These are phyloP conservation scores for Maniola hyperantus DNA, from an alignment of 2,888 invertebrate species.

Conservation along the genomic window DNA sequence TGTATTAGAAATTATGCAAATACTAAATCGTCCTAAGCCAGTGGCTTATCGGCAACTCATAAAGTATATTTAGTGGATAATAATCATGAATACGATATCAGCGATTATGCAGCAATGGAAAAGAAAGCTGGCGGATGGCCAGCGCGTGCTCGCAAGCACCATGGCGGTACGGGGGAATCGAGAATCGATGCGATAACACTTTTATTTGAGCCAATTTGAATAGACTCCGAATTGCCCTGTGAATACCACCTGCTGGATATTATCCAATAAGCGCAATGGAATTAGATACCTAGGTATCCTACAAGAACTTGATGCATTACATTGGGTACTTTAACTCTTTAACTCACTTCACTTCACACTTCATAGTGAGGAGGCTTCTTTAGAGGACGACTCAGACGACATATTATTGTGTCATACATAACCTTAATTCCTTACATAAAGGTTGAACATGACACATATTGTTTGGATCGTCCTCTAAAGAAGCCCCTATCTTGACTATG, in stretches of 20 bases:
- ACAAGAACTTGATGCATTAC: background rate
- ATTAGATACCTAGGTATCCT: slow-evolving; percentile 6
- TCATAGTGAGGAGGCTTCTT: too few species aligned
- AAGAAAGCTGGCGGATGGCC: slow-evolving; percentile 61
- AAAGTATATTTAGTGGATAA: slow-evolving; percentile 41
- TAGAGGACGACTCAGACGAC: too few species aligned
- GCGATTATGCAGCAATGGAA: slow-evolving; percentile 55
- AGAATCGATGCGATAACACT: slow-evolving; percentile 69
- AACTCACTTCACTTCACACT: too few species aligned
- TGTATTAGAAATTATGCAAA: background rate
- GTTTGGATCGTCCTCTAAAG: too few species aligned
- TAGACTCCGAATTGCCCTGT: slow-evolving; percentile 48
- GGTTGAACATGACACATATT: too few species aligned
- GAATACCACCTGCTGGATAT: slow-evolving; percentile 37
- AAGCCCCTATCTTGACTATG: too few species aligned
- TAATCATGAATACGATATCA: slow-evolving; percentile 54
- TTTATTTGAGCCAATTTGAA: slow-evolving; percentile 74
- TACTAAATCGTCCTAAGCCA: slow-evolving; percentile 14
- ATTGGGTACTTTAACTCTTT: too few species aligned
- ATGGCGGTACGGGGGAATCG: slow-evolving; percentile 48
- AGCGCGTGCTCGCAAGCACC: slow-evolving; percentile 55
- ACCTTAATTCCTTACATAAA: too few species aligned
- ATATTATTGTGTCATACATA: too few species aligned
- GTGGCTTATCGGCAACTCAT: slow-evolving; percentile 7
- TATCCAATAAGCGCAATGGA: slow-evolving; percentile 18